A percentile compares a stretch with the other conserved stretches of the same genome.
Evolutionary conservation across 1,140 invertebrate genomes (phyloP).

Genomic region (Scaptodrosophila lebanonensis): DNA sequence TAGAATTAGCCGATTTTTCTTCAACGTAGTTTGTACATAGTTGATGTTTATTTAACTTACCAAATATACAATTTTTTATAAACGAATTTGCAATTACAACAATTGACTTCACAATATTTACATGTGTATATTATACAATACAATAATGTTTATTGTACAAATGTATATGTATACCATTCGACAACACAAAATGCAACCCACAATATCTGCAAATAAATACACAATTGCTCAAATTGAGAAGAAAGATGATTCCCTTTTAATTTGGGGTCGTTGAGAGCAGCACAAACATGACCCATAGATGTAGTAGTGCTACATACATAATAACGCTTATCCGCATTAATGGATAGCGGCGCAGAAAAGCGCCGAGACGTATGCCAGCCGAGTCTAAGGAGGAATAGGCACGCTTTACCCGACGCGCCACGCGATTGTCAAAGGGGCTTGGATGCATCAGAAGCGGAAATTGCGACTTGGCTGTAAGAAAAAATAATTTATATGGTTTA

Average conservation of each 20-base stretch:
- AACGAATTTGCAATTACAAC: background rate
- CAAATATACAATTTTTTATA: conserved; percentile 26
- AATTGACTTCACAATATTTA: background rate
- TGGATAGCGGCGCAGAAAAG: conserved; percentile 89
- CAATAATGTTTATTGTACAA: conserved; percentile 22
- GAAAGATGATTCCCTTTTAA: conserved; percentile 23
- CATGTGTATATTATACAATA: conserved; percentile 22
- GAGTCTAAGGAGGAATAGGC: conserved; percentile 87
- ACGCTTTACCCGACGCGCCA: conserved; percentile 87
- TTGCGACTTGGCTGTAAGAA: conserved; percentile 79
- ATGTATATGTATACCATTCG: conserved; percentile 35
- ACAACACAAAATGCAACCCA: conserved; percentile 13
- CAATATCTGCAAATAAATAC: conserved; percentile 35
- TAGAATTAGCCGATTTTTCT: conserved; percentile 39
- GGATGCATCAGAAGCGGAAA: conserved; percentile 86
- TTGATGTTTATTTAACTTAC: conserved; percentile 65
- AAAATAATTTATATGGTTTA: too few species aligned
- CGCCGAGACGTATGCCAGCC: conserved; percentile 86
- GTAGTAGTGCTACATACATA: conserved; percentile 79
- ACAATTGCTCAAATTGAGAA: conserved; percentile 42
- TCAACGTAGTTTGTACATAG: conserved; percentile 49
- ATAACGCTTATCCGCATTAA: conserved; percentile 88
- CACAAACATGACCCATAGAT: conserved; percentile 75
- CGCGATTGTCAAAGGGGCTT: conserved; percentile 86
- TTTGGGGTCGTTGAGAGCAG: conserved; percentile 70